These are phyloP conservation scores for Clarias pachynema DNA, from an alignment of 2,797 vertebrate genomes.

Conservation along the genomic window DNA sequence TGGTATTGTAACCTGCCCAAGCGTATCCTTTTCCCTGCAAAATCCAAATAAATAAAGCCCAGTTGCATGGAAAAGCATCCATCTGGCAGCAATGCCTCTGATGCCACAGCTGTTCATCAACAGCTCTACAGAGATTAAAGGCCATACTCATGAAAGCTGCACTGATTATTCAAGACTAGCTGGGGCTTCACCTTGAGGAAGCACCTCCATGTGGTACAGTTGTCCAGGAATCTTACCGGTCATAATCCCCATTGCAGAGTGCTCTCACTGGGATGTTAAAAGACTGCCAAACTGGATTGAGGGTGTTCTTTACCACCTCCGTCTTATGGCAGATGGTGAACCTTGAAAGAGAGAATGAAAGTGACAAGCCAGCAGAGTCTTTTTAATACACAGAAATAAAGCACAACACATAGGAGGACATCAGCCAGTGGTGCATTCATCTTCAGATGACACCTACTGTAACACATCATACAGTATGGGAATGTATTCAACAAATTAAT, in stretches of 20 bases:
- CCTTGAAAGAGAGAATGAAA: constrained; percentile 42
- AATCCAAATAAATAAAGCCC: background rate
- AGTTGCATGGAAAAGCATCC: background rate
- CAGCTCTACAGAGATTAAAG: constrained; percentile 22
- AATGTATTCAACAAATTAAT: background rate
- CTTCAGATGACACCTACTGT: background rate
- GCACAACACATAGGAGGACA: constrained; percentile 1
- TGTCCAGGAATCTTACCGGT: constrained; percentile 47
- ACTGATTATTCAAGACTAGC: constrained; percentile 4
- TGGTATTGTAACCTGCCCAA: background rate
- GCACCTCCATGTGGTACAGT: background rate
- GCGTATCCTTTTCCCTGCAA: background rate
- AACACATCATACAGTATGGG: constrained; percentile 38
- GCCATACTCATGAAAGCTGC: constrained; percentile 15
- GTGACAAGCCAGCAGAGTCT: constrained; percentile 11
- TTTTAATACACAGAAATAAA: constrained; percentile 13
- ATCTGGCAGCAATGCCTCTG: constrained; percentile 9
- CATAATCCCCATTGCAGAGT: constrained; percentile 58
- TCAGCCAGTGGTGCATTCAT: constrained; percentile 25
- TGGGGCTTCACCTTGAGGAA: background rate
- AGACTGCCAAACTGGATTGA: constrained; percentile 58
- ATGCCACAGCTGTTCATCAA: constrained; percentile 8
- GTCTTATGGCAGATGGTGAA: constrained; percentile 61
- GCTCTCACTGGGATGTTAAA: constrained; percentile 58
- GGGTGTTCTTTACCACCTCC: constrained; percentile 58